Percentiles rank a stretch among this genome's conserved stretches.
Evolutionary conservation across 1,140 invertebrate species (phyloP).

Genomic region (Carposina sasakii): DNA sequence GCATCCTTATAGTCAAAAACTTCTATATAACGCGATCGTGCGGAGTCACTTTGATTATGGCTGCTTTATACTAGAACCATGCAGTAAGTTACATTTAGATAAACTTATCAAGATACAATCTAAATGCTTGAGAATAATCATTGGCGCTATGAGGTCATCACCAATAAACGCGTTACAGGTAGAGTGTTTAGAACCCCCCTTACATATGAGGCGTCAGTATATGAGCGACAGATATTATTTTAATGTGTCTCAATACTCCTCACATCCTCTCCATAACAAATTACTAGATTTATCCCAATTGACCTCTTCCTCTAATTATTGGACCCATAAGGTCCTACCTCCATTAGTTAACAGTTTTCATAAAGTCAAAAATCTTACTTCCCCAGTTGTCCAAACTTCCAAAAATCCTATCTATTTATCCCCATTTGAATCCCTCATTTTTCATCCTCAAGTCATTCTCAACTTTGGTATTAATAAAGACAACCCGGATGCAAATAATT

Average conservation of each 20-base stretch:
- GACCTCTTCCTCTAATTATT: neutral
- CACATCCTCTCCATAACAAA: neutral
- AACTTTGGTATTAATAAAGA: neutral
- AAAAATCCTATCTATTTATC: neutral
- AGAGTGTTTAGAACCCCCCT: constrained; percentile 7
- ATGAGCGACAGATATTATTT: constrained; percentile 1
- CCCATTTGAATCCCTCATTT: neutral
- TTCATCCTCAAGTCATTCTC: neutral
- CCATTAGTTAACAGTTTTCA: too few species aligned
- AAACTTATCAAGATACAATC: neutral
- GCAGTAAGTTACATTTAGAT: neutral
- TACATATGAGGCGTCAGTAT: neutral
- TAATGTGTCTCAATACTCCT: neutral
- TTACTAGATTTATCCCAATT: neutral
- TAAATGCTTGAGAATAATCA: constrained; percentile 1
- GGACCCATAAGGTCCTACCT: too few species aligned
- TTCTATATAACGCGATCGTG: constrained; percentile 9
- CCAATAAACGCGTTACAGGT: constrained; percentile 10
- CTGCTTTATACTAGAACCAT: constrained; percentile 1
- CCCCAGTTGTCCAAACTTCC: neutral
- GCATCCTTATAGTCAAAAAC: constrained; percentile 4
- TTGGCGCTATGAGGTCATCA: constrained; percentile 7
- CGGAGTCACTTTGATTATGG: constrained; percentile 8
- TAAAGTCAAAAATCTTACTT: neutral
- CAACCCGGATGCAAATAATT: neutral